Evolutionary conservation across 2,113 vertebrate species (phyloP), one percentile per base, ranked within the genome.

Genomic region (Rhinolophus sinicus): DNA sequence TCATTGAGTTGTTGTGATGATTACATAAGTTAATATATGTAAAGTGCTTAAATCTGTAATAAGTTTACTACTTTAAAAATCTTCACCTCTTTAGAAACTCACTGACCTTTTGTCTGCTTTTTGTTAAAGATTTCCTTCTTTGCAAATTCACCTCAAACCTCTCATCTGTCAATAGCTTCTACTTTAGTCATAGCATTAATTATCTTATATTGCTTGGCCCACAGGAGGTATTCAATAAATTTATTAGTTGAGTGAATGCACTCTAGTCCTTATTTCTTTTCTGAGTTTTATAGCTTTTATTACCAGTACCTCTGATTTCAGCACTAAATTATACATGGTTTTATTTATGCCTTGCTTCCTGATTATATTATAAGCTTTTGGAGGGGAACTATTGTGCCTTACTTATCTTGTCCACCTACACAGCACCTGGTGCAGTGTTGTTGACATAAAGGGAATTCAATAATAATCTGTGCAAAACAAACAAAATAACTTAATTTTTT

Each of bases 261-360:
- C 2, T 82, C n/a, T 15, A 69, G 30, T 65, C 4, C 21, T 44
- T 38, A 76, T 87, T 88, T 96, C n/a, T 83, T 93, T 26, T 76
- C 50, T 83, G 24, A 78, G 38, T 84, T 94, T 90, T 92, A 33
- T 33, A 90, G 47, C 18, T 90, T 86, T 94, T 94, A 16, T 70
- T 83, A 96, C 72, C 58, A 73, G 28, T 65, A 52, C 5, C 40
- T 83, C 24, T 78, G 83, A 60, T 40, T 86, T 92, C 75, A 67
- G 13, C 22, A 83, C 64, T 89, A 75, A 70, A 83, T 73, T 76
- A 70, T 69, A 22, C 12, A 16, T 50, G 89, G 40, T 69, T 58
- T 1, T 82, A 82, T 64, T 78, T 81, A 33, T 73, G 13, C 2
- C 50, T 86, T 89, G 8, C 30, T 93, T 90, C 21, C 44, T 95